Evolutionary conservation across 2,888 invertebrate genomes (phyloP).

Genomic region (Sycophila texana): DNA sequence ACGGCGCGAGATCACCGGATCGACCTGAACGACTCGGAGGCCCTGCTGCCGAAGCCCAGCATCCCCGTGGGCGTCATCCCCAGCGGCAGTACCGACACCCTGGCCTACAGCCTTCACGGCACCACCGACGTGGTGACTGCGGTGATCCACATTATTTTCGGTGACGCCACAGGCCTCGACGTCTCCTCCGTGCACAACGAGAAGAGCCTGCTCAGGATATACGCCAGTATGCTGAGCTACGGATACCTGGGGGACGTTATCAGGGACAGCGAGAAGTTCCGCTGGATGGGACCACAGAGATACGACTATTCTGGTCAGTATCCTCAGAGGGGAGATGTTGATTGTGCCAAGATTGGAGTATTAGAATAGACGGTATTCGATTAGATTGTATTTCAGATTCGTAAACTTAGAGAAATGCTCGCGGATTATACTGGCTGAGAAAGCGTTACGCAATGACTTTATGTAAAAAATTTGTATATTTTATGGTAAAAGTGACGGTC

Average conservation of each 20-base stretch:
- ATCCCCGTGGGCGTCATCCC: constrained; percentile 84
- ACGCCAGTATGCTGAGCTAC: constrained; percentile 87
- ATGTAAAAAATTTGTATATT: too few species aligned
- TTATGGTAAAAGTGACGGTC: too few species aligned
- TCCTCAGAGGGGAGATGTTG: neutral
- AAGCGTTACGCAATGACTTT: too few species aligned
- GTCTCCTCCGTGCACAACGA: constrained; percentile 84
- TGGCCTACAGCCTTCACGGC: constrained; percentile 87
- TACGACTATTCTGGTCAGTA: constrained; percentile 87
- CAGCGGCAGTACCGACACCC: constrained; percentile 86
- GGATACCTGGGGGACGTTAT: constrained; percentile 91
- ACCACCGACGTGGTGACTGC: constrained; percentile 88
- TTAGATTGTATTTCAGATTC: too few species aligned
- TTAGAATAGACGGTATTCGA: too few species aligned
- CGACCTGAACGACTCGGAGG: constrained; percentile 78
- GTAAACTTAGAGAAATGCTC: too few species aligned
- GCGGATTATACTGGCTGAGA: too few species aligned
- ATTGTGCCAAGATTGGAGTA: too few species aligned
- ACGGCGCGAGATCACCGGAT: constrained; percentile 78
- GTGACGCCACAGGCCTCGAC: constrained; percentile 85
- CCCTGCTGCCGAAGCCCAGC: constrained; percentile 76
- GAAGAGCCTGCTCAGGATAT: constrained; percentile 80
- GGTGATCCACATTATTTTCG: constrained; percentile 88
- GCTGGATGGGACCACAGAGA: constrained; percentile 91
- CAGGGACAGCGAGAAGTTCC: constrained; percentile 85